Evolutionary conservation across 2,797 vertebrate species (phyloP).

Genomic region (Leucoraja ocellata): DNA sequence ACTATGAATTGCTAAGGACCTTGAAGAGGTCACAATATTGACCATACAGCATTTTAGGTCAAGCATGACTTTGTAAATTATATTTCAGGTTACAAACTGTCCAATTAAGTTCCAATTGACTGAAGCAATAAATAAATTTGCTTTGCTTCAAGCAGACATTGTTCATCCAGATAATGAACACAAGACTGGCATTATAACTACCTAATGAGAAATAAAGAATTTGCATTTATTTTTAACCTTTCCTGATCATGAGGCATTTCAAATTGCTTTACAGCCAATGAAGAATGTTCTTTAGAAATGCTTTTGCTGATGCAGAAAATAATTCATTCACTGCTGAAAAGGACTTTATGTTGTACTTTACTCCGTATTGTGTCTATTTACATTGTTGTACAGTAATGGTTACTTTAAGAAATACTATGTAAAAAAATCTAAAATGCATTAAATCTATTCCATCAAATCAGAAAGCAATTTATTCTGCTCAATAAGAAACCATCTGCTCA

Average conservation of each 20-base stretch:
- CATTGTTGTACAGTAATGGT: not conserved
- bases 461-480: conserved; percentile 20
- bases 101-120: not conserved
- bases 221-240: not conserved
- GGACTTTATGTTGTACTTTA: not conserved
- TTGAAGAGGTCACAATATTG: not conserved
- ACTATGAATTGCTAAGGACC: not conserved
- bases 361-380: not conserved
- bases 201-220: not conserved
- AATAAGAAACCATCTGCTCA: not conserved
- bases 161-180: not conserved
- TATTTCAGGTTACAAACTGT: not conserved
- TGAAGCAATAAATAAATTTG: not conserved
- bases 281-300: not conserved
- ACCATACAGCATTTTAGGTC: not conserved
- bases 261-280: not conserved
- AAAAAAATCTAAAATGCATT: not conserved
- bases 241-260: not conserved
- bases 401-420: not conserved
- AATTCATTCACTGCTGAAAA: not conserved
- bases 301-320: not conserved
- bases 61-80: not conserved
- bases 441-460: not conserved
- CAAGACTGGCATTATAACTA: not conserved
- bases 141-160: not conserved